Conservation (phyloP, 2,888 invertebrate species). For the Heliconius ethilla region DNA sequence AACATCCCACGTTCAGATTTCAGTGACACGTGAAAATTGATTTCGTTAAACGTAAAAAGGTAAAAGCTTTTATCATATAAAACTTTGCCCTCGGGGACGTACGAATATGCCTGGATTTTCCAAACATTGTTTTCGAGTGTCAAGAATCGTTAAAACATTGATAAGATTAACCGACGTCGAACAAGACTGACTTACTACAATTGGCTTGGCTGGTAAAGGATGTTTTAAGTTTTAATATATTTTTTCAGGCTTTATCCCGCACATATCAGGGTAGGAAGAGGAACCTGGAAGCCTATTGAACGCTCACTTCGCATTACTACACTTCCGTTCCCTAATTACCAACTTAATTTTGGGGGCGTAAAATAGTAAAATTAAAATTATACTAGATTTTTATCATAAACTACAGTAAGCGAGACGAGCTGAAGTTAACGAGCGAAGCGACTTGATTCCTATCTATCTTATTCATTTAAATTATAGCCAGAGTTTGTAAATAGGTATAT, state of each 20-base stretch:
- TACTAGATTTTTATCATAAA: not conserved
- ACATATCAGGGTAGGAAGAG: too few species aligned
- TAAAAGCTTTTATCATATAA: slow-evolving; percentile 23
- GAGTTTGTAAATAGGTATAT: too few species aligned
- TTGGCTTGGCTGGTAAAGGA: not conserved
- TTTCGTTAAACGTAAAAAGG: not conserved
- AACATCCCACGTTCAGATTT: not conserved
- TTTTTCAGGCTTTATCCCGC: too few species aligned
- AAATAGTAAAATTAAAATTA: not conserved
- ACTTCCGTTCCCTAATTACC: too few species aligned
- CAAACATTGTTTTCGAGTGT: slow-evolving; percentile 19
- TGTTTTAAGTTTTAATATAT: too few species aligned
- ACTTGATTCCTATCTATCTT: too few species aligned
- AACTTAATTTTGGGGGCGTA: too few species aligned
- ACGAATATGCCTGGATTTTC: slow-evolving; percentile 3
- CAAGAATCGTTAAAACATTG: slow-evolving; percentile 10
- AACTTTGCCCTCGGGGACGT: slow-evolving; percentile 3
- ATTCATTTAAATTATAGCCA: too few species aligned
- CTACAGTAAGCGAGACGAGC: too few species aligned
- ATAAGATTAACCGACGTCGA: not conserved
- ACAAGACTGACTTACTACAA: slow-evolving; percentile 1
- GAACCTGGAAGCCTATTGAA: too few species aligned
- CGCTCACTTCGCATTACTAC: too few species aligned
- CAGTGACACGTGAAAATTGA: slow-evolving; percentile 10
- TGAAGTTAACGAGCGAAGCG: too few species aligned